These are phyloP conservation scores for Rhinichthys osculus DNA, from an alignment of 2,797 vertebrate genomes.

Conservation along the genomic window DNA sequence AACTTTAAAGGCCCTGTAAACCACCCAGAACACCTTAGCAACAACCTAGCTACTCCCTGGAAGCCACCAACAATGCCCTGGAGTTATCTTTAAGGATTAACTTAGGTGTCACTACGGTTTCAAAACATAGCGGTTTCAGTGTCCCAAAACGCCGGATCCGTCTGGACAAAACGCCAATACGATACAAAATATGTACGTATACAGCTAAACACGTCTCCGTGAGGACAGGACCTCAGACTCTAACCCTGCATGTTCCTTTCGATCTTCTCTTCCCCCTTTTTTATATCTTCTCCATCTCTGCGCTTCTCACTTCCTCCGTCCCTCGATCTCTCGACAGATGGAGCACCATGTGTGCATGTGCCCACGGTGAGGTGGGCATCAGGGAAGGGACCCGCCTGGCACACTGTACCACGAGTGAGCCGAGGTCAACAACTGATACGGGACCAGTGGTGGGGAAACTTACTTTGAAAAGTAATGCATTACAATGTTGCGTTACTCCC, in stretches of 20 bases:
- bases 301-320: constrained; percentile 29
- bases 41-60: neutral
- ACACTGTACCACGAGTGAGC: constrained; percentile 26
- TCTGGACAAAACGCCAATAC: too few relatives aligned
- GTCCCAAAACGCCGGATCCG: too few relatives aligned
- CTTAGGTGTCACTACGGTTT: too few relatives aligned
- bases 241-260: constrained; percentile 47
- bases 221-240: neutral
- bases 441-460: too few relatives aligned
- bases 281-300: constrained; percentile 8
- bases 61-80: neutral
- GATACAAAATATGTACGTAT: too few relatives aligned
- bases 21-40: neutral
- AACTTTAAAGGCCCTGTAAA: neutral
- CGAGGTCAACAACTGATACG: neutral
- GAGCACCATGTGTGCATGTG: constrained; percentile 67
- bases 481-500: too few relatives aligned
- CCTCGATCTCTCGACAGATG: constrained; percentile 63
- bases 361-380: constrained; percentile 65
- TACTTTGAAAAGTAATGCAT: too few relatives aligned
- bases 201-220: too few relatives aligned
- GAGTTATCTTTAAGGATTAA: neutral
- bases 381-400: constrained; percentile 49
- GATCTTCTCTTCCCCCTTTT: constrained; percentile 23
- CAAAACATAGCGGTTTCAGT: too few relatives aligned